A percentile compares a stretch with the other conserved stretches of the same genome.
Evolutionary conservation across 2,888 invertebrate species (phyloP).

Genomic region (Metopia argyrocephala): DNA sequence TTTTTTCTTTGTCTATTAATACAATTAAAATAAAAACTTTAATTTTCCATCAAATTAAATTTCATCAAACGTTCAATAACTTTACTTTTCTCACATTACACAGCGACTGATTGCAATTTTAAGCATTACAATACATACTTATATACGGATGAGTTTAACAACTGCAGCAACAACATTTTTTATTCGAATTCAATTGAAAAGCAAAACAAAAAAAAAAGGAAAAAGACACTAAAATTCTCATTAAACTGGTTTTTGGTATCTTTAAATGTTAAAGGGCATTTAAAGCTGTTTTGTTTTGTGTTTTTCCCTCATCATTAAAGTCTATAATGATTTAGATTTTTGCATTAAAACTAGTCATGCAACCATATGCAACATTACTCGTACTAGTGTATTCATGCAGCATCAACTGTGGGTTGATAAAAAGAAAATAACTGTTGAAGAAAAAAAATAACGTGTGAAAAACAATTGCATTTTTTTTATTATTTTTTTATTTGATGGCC

Average conservation of each 20-base stretch:
- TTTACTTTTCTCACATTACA: no score
- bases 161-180: no score
- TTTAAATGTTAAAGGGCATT: conserved; percentile 58
- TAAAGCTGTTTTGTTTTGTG: not conserved
- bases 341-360: conserved; percentile 44
- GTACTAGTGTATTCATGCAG: not conserved
- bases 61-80: no score
- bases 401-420: not conserved
- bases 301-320: not conserved
- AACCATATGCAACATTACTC: conserved; percentile 46
- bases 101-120: no score
- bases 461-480: not conserved
- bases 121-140: no score
- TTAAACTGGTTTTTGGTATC: conserved; percentile 44
- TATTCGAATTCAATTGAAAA: conserved; percentile 26
- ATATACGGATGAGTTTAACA: no score
- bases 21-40: no score
- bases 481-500: no score
- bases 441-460: not conserved
- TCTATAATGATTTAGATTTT: not conserved
- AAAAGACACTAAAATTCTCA: conserved; percentile 5
- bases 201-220: not conserved
- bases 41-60: no score
- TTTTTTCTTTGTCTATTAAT: no score
- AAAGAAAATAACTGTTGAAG: not conserved